These are phyloP conservation scores for Conus betulinus DNA, from an alignment of 1,140 invertebrate genomes.

Conservation along the genomic window DNA sequence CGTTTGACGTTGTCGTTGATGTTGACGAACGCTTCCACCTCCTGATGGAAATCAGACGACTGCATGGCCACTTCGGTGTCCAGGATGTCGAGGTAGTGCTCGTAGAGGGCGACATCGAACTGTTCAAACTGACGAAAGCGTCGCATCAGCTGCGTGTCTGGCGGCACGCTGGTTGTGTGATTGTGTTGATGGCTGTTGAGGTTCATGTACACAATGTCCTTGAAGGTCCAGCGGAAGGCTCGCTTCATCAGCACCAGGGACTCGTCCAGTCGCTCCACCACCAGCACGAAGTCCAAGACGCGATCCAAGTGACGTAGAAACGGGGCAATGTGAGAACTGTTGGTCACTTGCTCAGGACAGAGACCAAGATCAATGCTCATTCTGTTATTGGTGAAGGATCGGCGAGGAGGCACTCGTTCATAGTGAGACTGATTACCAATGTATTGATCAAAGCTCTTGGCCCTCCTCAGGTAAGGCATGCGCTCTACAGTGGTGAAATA, in stretches of 20 bases:
- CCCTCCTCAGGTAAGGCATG: conserved; percentile 29
- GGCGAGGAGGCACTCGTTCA: neutral
- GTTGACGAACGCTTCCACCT: conserved; percentile 30
- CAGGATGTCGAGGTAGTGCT: conserved; percentile 43
- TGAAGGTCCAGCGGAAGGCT: conserved; percentile 36
- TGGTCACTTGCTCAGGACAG: conserved; percentile 7
- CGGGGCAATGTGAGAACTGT: conserved; percentile 24
- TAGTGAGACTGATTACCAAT: neutral
- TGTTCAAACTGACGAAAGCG: neutral
- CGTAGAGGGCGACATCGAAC: conserved; percentile 49
- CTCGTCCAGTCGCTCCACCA: conserved; percentile 78
- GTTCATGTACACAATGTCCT: conserved; percentile 7
- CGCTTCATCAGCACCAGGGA: conserved; percentile 77
- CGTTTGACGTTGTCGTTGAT: conserved; percentile 16
- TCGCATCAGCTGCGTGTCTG: neutral
- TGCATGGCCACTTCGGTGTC: conserved; percentile 23
- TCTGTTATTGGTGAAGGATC: conserved; percentile 55
- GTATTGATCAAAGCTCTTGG: conserved; percentile 13
- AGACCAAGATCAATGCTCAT: conserved; percentile 58
- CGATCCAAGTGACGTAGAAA: conserved; percentile 47
- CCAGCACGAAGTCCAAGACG: conserved; percentile 77
- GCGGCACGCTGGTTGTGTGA: neutral
- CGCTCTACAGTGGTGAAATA: conserved; percentile 44
- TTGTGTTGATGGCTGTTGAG: neutral
- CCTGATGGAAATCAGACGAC: conserved; percentile 28